Conservation (phyloP, 2,888 invertebrate species). For the Epinotia demarniana region DNA sequence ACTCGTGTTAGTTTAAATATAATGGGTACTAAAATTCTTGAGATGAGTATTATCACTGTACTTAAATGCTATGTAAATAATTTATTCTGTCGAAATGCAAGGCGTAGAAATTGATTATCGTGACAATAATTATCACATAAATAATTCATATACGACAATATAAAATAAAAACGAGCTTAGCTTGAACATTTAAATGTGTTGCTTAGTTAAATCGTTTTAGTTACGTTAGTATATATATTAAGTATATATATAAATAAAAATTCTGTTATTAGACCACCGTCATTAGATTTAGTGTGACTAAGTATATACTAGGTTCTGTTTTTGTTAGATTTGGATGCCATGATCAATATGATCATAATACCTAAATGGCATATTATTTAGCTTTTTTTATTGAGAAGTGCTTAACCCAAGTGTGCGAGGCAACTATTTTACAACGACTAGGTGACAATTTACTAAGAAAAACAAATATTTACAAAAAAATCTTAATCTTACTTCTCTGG, state of each 20-base stretch:
- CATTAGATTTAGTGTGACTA: background rate
- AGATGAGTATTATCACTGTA: constrained; percentile 17
- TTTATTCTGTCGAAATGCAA: constrained; percentile 50
- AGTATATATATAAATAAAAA: background rate
- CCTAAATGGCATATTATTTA: background rate
- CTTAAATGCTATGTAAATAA: constrained; percentile 44
- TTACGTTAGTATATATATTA: constrained; percentile 36
- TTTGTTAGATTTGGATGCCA: background rate
- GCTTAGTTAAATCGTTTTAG: constrained; percentile 38
- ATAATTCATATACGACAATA: constrained; percentile 74
- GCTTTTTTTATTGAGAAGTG: background rate
- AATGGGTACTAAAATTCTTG: constrained; percentile 9
- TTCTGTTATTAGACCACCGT: background rate
- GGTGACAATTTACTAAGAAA: background rate
- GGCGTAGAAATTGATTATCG: constrained; percentile 64
- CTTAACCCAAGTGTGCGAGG: background rate
- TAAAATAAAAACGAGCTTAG: constrained; percentile 75
- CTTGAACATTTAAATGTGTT: constrained; percentile 55
- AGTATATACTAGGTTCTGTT: background rate
- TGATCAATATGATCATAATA: background rate
- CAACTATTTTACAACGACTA: background rate
- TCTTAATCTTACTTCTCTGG: background rate
- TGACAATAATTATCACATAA: constrained; percentile 82
- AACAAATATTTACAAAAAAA: background rate
- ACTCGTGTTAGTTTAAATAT: background rate